Percentiles rank a stretch among this genome's conserved stretches.
These are phyloP conservation scores for Agrypnia vestita DNA, from an alignment of 1,140 invertebrate genomes.

Conservation along the genomic window DNA sequence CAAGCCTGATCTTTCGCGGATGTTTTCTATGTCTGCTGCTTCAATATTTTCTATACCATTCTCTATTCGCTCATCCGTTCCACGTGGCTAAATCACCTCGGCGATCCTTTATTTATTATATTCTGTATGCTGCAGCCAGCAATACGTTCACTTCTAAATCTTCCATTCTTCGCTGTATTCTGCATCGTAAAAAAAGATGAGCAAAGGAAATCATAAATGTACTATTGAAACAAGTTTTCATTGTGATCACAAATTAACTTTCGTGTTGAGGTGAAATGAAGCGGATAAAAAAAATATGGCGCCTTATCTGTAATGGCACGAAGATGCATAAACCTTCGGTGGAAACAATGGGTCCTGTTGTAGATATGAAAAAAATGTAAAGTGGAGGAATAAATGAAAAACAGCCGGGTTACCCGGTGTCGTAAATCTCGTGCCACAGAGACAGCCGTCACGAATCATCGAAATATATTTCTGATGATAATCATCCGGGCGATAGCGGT, in stretches of 20 bases:
- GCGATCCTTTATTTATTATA: no score
- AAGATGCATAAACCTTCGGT: neutral
- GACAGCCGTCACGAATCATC: constrained; percentile 28
- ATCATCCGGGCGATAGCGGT: constrained; percentile 31
- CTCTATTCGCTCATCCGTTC: no score
- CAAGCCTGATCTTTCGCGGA: no score
- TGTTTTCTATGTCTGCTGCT: no score
- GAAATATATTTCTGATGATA: constrained; percentile 34
- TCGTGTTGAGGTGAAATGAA: constrained; percentile 16
- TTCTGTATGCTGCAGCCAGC: no score
- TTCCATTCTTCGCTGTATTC: no score
- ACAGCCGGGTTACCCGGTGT: neutral
- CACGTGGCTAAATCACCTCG: no score
- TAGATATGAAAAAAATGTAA: constrained; percentile 9
- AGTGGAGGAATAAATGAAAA: constrained; percentile 22
- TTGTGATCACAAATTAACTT: neutral
- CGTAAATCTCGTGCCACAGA: constrained; percentile 23
- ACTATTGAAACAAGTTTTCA: no score
- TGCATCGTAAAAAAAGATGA: no score
- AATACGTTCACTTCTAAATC: no score
- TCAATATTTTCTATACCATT: no score
- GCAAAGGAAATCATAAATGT: no score
- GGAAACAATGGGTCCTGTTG: neutral
- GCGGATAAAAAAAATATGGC: constrained; percentile 18
- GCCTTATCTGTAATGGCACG: constrained; percentile 8